Evolutionary conservation across 2,113 vertebrate genomes (phyloP).

Genomic region (Ondatra zibethicus): DNA sequence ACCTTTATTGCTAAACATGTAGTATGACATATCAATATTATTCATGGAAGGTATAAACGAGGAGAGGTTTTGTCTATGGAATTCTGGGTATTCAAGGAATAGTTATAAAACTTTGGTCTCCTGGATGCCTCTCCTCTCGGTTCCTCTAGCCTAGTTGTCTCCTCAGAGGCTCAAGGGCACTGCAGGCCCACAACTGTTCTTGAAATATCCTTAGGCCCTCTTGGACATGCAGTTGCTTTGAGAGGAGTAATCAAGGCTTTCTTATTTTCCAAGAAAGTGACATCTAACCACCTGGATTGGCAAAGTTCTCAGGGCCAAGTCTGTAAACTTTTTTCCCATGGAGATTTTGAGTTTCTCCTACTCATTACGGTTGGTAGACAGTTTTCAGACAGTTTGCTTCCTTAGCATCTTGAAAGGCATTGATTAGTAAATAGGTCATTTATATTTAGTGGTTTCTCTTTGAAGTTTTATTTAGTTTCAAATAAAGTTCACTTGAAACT

Average conservation of each 20-base stretch:
- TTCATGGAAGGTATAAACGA: conserved; percentile 16
- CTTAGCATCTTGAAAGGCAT: conserved; percentile 39
- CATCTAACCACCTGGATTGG: neutral
- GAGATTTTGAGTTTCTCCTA: neutral
- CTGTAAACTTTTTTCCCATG: neutral
- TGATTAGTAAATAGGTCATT: conserved; percentile 45
- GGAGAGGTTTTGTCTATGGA: neutral
- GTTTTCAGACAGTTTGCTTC: conserved; percentile 20
- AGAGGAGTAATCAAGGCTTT: neutral
- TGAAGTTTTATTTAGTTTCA: conserved; percentile 41
- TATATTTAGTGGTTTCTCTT: conserved; percentile 42
- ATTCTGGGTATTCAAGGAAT: neutral
- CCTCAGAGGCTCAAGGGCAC: neutral
- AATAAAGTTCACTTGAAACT: conserved; percentile 1
- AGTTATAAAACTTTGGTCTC: neutral
- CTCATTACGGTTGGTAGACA: neutral
- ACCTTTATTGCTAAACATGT: conserved; percentile 25
- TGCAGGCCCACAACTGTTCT: too few relatives aligned
- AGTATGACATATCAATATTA: conserved; percentile 40
- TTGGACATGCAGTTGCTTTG: neutral
- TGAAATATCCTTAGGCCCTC: neutral
- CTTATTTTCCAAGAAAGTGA: neutral
- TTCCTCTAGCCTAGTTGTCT: neutral
- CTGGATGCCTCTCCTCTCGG: neutral
- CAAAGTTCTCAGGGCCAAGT: conserved; percentile 19